Conservation (phyloP, 1,140 invertebrate species). For the Tigriopus japonicus region DNA sequence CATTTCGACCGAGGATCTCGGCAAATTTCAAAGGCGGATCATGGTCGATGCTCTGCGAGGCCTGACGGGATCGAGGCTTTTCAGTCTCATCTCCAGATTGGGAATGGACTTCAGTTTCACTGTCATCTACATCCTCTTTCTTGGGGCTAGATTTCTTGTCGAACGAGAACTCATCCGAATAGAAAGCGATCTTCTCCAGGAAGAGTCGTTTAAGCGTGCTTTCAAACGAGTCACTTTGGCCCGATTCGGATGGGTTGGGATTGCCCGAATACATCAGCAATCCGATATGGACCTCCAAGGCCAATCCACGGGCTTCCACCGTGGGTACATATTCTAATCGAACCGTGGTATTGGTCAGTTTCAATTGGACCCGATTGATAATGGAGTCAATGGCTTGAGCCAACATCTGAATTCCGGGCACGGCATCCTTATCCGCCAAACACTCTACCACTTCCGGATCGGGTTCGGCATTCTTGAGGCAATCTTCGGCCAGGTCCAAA, state of each 20-base stretch:
- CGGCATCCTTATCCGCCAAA: background rate
- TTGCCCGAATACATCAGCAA: background rate
- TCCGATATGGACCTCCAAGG: background rate
- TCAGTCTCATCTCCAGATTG: too few species aligned
- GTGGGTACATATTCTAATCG: constrained; percentile 7
- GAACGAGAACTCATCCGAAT: constrained; percentile 6
- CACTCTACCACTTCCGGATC: background rate
- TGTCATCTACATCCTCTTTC: too few species aligned
- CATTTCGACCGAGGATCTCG: background rate
- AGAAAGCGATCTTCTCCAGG: background rate
- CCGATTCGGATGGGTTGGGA: background rate
- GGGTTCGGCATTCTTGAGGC: background rate
- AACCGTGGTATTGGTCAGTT: background rate
- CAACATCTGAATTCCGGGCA: constrained; percentile 5
- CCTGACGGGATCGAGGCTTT: too few species aligned
- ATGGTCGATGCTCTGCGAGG: background rate
- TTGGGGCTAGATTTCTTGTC: background rate
- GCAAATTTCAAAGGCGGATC: constrained; percentile 3
- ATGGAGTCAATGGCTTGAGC: constrained; percentile 13
- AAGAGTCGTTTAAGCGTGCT: constrained; percentile 2
- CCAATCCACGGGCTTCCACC: background rate
- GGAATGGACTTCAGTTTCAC: too few species aligned
- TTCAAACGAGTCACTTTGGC: background rate
- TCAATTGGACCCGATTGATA: constrained; percentile 6
- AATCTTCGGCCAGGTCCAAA: constrained; percentile 10